Percentiles rank a stretch among this genome's conserved stretches.
These are phyloP conservation scores for Rhipidura dahli DNA, from an alignment of 2,113 vertebrate species.

Conservation along the genomic window DNA sequence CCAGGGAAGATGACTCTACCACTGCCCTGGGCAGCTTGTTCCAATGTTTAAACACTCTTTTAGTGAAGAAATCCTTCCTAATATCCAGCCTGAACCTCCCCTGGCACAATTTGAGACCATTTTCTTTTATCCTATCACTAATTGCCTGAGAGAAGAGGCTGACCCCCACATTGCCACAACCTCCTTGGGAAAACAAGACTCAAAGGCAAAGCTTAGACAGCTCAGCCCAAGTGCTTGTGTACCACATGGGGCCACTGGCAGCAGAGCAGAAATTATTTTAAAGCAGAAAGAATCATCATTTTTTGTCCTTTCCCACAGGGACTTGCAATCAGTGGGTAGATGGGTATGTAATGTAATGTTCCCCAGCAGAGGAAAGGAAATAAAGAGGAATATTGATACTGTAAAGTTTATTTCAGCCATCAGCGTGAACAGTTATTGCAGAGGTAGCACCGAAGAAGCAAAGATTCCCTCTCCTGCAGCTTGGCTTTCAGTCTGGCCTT, in stretches of 20 bases:
- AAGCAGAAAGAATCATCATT: not conserved
- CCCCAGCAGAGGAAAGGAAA: not conserved
- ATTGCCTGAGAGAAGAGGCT: not conserved
- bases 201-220: not conserved
- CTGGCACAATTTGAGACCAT: not conserved
- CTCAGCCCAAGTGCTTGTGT: not conserved
- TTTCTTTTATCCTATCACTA: not conserved
- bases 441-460: not conserved
- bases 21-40: not conserved
- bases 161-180: not conserved
- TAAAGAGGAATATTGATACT: not conserved
- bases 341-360: not conserved
- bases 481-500: not conserved
- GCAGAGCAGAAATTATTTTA: not conserved
- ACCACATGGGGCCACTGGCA: not conserved
- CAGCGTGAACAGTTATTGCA: not conserved
- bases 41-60: not conserved
- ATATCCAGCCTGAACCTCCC: not conserved
- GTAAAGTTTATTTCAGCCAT: not conserved
- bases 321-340: not conserved
- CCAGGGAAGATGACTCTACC: not conserved
- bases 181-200: not conserved
- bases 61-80: not conserved
- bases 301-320: not conserved
- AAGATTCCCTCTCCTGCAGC: not conserved